phyloP scores from a whole-genome alignment of 2,797 vertebrate species.

The Enteromius thamalakanensis region DNA sequence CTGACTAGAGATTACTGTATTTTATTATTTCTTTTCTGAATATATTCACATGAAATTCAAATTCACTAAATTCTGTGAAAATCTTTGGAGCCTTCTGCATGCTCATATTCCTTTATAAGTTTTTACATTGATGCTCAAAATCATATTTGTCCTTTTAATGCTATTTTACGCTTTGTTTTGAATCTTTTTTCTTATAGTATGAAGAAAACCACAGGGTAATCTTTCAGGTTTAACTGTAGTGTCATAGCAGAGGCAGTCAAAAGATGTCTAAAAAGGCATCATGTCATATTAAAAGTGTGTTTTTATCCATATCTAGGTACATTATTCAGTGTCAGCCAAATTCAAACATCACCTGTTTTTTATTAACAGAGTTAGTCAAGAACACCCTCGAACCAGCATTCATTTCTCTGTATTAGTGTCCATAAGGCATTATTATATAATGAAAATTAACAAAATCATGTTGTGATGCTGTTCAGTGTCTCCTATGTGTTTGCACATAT shows the following conservation, averaged over 20 bases:
- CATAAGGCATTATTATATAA: slow-evolving; percentile 3
- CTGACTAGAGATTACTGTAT: not conserved
- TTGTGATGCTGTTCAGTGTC: slow-evolving; percentile 16
- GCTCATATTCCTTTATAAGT: not conserved
- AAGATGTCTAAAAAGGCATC: not conserved
- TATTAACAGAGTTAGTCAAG: not conserved
- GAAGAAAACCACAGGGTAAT: not conserved
- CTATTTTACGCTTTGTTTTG: not conserved
- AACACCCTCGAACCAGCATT: not conserved
- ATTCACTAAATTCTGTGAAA: not conserved
- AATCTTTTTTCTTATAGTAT: not conserved
- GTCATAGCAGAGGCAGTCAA: not conserved
- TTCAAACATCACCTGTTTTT: not conserved
- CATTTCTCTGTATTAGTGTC: slow-evolving; percentile 5
- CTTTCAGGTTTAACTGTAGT: not conserved
- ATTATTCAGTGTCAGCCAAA: not conserved
- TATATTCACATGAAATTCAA: too few relatives aligned
- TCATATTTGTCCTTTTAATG: not conserved
- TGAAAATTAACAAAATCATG: slow-evolving; percentile 23
- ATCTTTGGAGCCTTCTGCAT: not conserved
- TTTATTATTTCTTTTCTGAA: not conserved
- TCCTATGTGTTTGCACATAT: slow-evolving; percentile 14
- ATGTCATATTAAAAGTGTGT: not conserved
- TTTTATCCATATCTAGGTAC: not conserved
- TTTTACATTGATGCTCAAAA: not conserved